Evolutionary conservation across 2,888 invertebrate genomes (phyloP), one percentile per base, ranked within the genome.

Genomic region (Amiota minor): DNA sequence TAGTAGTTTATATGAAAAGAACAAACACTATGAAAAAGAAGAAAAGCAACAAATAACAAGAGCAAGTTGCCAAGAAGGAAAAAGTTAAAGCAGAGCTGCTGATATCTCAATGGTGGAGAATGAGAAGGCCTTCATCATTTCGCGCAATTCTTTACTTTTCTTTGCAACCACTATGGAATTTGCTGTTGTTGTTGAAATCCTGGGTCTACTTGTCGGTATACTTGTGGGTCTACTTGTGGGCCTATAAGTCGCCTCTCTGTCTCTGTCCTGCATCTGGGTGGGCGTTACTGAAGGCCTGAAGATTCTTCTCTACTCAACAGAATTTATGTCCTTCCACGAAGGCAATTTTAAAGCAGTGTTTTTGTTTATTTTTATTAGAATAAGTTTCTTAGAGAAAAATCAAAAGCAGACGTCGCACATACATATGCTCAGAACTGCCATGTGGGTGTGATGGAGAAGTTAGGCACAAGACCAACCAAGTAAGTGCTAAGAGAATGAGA

Each of bases 291-390:
- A 49, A 47, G 3, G 65, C 6, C 10, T 47, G 49, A 10, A 47
- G 65, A 6, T 4, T 18, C 16, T 49, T 49, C 16, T 73, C 70
- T 71, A 55, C 74, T 82, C 82, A 79, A 82, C 78, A 78, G 80
- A 85, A 82, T 82, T 85, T 83, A 85, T 85, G 82, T 76, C 70
- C 74, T 78, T 75, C 75, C 49, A 74, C 77, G 71, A 67, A 70
- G 77, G 65, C 74, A 71, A 77, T 83, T 82, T 84, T 81, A 79
- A 85, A 79, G 76, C 75, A 70, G 74, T 65, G 12, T 59, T 10
- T 35, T 35, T 35, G 35, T 35, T 35, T 35, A 35, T 35, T 35
- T 35, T 35, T 59, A 12, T 12, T 59, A 59, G 1, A 59, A 12
- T 12, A 20, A 59, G 20, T 59, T 59, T 20, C 20, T 67, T 74